Percentiles rank a stretch among this genome's conserved stretches.
Evolutionary conservation across 2,113 vertebrate genomes (phyloP).

Genomic region (Ictidomys tridecemlineatus): DNA sequence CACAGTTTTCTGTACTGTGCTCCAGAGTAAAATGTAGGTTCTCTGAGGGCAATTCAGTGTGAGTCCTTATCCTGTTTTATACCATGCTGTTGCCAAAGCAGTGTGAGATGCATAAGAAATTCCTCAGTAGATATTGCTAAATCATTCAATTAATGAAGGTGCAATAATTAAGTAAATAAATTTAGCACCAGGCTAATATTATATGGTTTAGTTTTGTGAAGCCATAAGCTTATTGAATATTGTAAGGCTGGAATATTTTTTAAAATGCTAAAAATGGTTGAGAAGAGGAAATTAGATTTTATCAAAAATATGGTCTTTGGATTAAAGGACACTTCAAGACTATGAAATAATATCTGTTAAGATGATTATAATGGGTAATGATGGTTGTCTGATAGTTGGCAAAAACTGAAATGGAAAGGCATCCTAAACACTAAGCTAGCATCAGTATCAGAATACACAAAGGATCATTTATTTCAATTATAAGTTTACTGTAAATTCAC

Average conservation of each 20-base stretch:
- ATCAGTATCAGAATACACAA: slow-evolving; percentile 30
- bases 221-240: neutral
- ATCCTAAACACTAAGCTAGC: slow-evolving; percentile 16
- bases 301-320: neutral
- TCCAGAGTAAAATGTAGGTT: neutral
- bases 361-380: neutral
- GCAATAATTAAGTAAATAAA: neutral
- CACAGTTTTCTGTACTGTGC: neutral
- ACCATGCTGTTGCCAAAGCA: neutral
- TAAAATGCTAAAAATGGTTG: neutral
- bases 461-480: slow-evolving; percentile 47
- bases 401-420: neutral
- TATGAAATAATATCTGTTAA: neutral
- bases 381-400: neutral
- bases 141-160: neutral
- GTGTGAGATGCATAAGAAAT: neutral
- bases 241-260: neutral
- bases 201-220: neutral
- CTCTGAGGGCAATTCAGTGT: neutral
- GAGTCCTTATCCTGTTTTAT: neutral
- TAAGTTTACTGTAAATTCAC: slow-evolving; percentile 63
- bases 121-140: neutral
- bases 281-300: neutral
- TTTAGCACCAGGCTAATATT: neutral
- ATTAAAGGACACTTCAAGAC: neutral